These are phyloP conservation scores for Mythimna loreyi DNA, from an alignment of 2,888 invertebrate species.

Conservation along the genomic window DNA sequence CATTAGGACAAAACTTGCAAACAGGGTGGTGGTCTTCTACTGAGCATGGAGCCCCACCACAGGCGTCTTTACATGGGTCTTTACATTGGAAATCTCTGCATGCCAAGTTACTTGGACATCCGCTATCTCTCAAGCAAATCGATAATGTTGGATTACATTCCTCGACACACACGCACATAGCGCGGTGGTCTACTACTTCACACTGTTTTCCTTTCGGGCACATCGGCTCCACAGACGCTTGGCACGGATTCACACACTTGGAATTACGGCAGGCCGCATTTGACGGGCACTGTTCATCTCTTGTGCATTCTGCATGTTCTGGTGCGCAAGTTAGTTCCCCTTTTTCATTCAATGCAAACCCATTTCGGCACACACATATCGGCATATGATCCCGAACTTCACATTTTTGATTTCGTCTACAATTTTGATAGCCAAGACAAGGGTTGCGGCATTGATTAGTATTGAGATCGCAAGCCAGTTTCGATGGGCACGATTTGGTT, in stretches of 20 bases:
- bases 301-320: conserved; percentile 94
- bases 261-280: conserved; percentile 96
- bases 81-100: conserved; percentile 97
- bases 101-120: conserved; percentile 96
- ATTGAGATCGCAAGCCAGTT: conserved; percentile 93
- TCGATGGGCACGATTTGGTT: conserved; percentile 94
- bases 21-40: conserved; percentile 98
- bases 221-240: conserved; percentile 91
- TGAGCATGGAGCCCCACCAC: conserved; percentile 97
- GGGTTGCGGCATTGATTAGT: conserved; percentile 95
- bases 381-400: conserved; percentile 96
- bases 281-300: conserved; percentile 96
- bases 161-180: conserved; percentile 96
- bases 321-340: conserved; percentile 97
- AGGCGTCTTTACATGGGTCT: conserved; percentile 96
- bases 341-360: conserved; percentile 96
- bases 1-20: conserved; percentile 98
- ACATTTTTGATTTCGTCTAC: conserved; percentile 96
- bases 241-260: conserved; percentile 97
- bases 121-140: conserved; percentile 97
- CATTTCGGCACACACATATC: conserved; percentile 96
- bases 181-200: conserved; percentile 96
- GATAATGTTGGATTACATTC: conserved; percentile 96
- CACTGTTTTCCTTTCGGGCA: conserved; percentile 96
- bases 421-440: conserved; percentile 93